These are phyloP conservation scores for cat (Felis catus) DNA, from an alignment of 2,113 vertebrate species.

Conservation along the genomic window F.catus_Fca126_mat1.0 CM031411.1:116058501-116059000, in stretches of 20 bases:
- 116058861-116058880: too few relatives aligned
- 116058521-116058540: neutral
- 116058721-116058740: neutral
- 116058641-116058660: conserved; percentile 22
- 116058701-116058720: conserved; percentile 12
- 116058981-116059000: too few relatives aligned
- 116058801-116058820: conserved; percentile 21
- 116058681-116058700: conserved; percentile 1
- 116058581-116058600: neutral
- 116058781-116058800: neutral
- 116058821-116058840: neutral
- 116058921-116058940: too few relatives aligned
- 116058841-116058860: too few relatives aligned
- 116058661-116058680: neutral
- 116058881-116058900: too few relatives aligned
- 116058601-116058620: conserved; percentile 14
- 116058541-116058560: neutral
- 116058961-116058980: neutral
- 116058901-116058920: too few relatives aligned
- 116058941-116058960: neutral
- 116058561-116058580: neutral
- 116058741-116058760: conserved; percentile 33
- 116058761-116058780: neutral
- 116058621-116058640: conserved; percentile 10
- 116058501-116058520: too few relatives aligned